These are phyloP conservation scores for Aphelinus certus DNA, from an alignment of 1,140 invertebrate genomes.

Conservation along the genomic window DNA sequence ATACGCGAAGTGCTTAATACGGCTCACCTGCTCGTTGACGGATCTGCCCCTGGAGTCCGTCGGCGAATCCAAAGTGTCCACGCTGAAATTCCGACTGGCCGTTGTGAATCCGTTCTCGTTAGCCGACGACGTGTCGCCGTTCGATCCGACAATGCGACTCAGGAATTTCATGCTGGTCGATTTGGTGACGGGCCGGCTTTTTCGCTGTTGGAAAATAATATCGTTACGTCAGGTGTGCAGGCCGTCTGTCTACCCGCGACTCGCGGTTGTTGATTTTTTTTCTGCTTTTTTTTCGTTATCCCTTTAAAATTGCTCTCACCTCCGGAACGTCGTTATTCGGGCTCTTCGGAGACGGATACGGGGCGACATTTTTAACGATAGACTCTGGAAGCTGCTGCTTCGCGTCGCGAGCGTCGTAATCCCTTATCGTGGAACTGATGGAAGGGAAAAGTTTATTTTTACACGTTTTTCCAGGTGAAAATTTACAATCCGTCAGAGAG, in stretches of 20 bases:
- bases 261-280: too few species aligned
- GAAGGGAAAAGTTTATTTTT: slow-evolving; percentile 43
- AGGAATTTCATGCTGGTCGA: slow-evolving; percentile 1
- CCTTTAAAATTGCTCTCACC: slow-evolving; percentile 30
- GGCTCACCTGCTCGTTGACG: slow-evolving; percentile 2
- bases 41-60: background rate
- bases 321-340: slow-evolving; percentile 38
- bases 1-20: too few species aligned
- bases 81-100: background rate
- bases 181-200: background rate
- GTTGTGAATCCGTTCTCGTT: background rate
- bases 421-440: slow-evolving; percentile 48
- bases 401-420: slow-evolving; percentile 39
- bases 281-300: slow-evolving; percentile 6
- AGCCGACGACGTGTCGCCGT: background rate
- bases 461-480: slow-evolving; percentile 16
- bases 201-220: background rate
- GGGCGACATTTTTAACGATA: background rate
- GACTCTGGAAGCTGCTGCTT: slow-evolving; percentile 28
- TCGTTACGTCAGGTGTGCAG: background rate
- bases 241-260: too few species aligned
- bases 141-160: background rate
- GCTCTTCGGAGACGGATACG: slow-evolving; percentile 47
- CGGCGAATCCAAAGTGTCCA: background rate
- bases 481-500: background rate